These are phyloP conservation scores for Salvator merianae DNA, from an alignment of 2,113 vertebrate species.

Conservation along the genomic window DNA sequence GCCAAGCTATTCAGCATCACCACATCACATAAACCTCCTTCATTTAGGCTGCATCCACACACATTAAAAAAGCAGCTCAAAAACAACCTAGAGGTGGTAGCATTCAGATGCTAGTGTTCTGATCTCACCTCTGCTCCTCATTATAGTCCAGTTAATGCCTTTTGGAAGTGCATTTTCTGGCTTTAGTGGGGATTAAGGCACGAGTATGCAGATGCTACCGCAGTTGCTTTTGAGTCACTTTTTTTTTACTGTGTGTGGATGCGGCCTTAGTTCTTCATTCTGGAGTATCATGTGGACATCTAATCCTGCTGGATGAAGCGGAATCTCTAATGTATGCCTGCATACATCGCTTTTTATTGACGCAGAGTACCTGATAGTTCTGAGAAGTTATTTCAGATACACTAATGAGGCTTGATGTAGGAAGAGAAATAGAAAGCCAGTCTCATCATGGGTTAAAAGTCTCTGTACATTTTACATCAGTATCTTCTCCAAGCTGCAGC, in stretches of 20 bases:
- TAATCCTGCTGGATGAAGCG: background rate
- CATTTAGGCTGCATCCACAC: background rate
- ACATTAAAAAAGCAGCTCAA: background rate
- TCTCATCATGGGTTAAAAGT: conserved; percentile 3
- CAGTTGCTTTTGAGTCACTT: too few species aligned
- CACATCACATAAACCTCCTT: background rate
- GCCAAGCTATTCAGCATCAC: background rate
- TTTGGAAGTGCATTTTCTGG: too few species aligned
- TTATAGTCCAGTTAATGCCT: too few species aligned
- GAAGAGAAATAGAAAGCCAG: background rate
- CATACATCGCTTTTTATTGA: background rate
- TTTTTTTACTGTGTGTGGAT: too few species aligned
- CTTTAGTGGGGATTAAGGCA: too few species aligned
- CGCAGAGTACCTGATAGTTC: background rate
- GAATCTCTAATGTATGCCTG: background rate
- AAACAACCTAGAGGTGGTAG: too few species aligned
- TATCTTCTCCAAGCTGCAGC: background rate
- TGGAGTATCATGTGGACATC: background rate
- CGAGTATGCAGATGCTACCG: too few species aligned
- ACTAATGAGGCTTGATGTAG: background rate
- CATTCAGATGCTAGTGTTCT: too few species aligned
- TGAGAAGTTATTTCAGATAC: background rate
- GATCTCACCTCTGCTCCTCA: too few species aligned
- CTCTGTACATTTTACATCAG: background rate
- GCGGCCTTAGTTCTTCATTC: background rate